Conservation (phyloP, 2,797 vertebrate species). For the Eulemur mongoz region DNA sequence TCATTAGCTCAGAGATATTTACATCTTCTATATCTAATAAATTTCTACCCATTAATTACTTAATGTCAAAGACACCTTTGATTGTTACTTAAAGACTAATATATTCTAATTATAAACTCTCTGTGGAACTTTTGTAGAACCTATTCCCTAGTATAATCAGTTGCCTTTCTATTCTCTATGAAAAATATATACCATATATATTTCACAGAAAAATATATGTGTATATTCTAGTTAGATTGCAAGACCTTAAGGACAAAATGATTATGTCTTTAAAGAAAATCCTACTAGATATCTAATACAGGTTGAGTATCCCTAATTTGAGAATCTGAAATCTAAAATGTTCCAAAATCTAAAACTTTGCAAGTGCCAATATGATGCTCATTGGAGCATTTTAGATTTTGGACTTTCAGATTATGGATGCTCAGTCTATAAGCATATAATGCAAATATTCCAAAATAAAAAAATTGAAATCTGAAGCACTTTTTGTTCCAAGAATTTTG, state of each 20-base stretch:
- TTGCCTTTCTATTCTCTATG: background rate
- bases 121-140: background rate
- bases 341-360: background rate
- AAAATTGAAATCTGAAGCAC: background rate
- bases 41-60: constrained; percentile 52
- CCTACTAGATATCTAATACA: background rate
- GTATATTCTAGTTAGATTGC: constrained; percentile 2
- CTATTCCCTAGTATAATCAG: background rate
- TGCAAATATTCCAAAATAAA: background rate
- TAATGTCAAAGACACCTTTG: constrained; percentile 51
- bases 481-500: background rate
- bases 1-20: constrained; percentile 50
- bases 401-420: background rate
- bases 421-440: background rate
- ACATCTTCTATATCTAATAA: constrained; percentile 51
- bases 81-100: constrained; percentile 34
- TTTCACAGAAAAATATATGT: background rate
- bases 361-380: background rate
- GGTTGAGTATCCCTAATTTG: background rate
- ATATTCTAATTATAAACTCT: constrained; percentile 23
- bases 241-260: background rate
- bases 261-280: background rate
- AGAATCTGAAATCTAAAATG: background rate
- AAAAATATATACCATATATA: background rate
- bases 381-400: background rate